phyloP scores from a whole-genome alignment of 2,888 invertebrate species.

The Calameuta idolon region DNA sequence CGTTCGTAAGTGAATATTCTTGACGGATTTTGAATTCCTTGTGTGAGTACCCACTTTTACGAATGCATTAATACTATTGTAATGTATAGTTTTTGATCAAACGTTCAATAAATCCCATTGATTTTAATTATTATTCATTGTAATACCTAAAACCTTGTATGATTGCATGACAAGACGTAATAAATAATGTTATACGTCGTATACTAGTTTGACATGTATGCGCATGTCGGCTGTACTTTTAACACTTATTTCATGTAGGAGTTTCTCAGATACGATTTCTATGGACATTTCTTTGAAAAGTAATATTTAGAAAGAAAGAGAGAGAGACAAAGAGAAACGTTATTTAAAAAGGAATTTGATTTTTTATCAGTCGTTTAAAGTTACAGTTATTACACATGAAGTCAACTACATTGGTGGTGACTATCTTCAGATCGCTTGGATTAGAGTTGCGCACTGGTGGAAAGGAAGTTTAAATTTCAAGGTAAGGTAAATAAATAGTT shows the following conservation, averaged over 20 bases:
- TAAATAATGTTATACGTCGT: background rate
- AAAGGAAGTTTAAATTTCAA: background rate
- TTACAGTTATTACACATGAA: background rate
- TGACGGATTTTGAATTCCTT: background rate
- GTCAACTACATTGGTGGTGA: background rate
- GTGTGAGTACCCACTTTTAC: background rate
- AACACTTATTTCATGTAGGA: too few species aligned
- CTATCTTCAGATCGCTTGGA: background rate
- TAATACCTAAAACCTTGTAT: background rate
- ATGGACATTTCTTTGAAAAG: too few species aligned
- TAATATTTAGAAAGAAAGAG: too few species aligned
- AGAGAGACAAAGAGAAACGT: too few species aligned
- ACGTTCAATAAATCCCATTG: constrained; percentile 40
- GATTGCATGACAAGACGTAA: background rate
- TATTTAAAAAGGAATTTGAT: too few species aligned
- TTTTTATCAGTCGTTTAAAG: background rate
- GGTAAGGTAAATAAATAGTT: background rate
- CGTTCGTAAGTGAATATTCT: background rate
- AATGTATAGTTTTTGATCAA: constrained; percentile 45
- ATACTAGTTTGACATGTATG: background rate
- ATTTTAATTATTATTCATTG: constrained; percentile 29
- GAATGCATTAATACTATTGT: constrained; percentile 36
- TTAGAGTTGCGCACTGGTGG: background rate
- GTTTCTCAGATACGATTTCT: too few species aligned
- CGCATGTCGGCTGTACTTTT: background rate